Evolutionary conservation across 2,113 vertebrate species (phyloP), one percentile per base, ranked within the genome.

Genomic region (Plecotus auritus): DNA sequence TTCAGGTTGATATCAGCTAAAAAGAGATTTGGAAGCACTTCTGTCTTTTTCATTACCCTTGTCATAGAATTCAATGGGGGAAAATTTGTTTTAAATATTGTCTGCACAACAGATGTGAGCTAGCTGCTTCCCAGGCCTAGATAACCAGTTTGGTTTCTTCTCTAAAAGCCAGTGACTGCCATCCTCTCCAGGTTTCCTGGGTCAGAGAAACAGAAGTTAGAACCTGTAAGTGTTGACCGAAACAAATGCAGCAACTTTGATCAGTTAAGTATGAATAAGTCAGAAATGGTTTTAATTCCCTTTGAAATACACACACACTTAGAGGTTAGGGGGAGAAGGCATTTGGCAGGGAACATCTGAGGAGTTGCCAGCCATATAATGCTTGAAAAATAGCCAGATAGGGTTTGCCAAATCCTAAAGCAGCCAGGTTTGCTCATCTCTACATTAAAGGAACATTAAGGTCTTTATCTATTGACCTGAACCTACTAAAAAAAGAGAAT

Each of bases 391-490:
- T 76, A 82, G 87, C 90, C 92, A 93, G 87, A 35, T 5, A 74
- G 3, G 5, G 8, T 94, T 96, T 95, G 96, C 95, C 96, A 97
- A 90, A 87, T n/a, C 49, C 22, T 1, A 95, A 83, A 85, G 72
- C 56, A 86, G 93, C 77, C 90, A 93, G 92, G 14, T 92, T 96
- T 95, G 85, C 90, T 96, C 92, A 83, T 97, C 81, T 97, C 77
- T 83, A 95, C 77, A 88, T 97, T 96, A 96, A 95, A 94, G 93
- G 51, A 92, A 90, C 64, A 95, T 97, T 96, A 96, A 96, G 11
- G 67, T 72, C 73, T 92, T 96, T 97, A 94, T 94, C 92, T 95
- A 40, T 90, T 78, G 92, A 93, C 93, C 77, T 67, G 78, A 85
- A 88, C 30, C 56, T 93, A 72, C 9, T 74, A 73, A 88, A 94